These are phyloP conservation scores for Papilio dardanus DNA, from an alignment of 1,140 invertebrate species.

Conservation along the genomic window DNA sequence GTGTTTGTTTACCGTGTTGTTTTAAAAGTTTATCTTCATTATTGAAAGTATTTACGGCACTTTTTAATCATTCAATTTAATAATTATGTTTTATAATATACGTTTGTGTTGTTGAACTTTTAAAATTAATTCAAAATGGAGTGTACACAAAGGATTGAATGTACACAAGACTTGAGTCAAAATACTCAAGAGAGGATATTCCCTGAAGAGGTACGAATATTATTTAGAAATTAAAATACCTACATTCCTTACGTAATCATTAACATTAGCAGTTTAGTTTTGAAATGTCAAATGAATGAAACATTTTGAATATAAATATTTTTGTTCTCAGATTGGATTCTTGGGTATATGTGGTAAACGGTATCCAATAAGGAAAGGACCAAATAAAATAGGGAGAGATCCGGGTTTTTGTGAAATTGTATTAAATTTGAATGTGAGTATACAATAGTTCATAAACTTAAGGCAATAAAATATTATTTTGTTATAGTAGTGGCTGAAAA, in stretches of 20 bases:
- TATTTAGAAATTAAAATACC: constrained; percentile 40
- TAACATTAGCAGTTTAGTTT: too few relatives aligned
- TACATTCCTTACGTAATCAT: too few relatives aligned
- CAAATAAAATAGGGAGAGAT: constrained; percentile 75
- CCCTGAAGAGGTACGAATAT: constrained; percentile 60
- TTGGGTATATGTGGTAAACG: constrained; percentile 68
- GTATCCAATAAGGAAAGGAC: constrained; percentile 65
- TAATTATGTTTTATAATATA: neutral
- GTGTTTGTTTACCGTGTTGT: neutral
- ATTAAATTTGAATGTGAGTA: constrained; percentile 68
- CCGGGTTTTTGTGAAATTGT: constrained; percentile 67
- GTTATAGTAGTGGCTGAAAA: too few relatives aligned
- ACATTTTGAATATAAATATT: constrained; percentile 17
- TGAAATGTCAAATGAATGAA: too few relatives aligned
- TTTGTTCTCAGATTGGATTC: constrained; percentile 67
- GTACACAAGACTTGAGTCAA: constrained; percentile 60
- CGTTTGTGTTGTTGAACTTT: neutral
- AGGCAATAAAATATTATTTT: too few relatives aligned
- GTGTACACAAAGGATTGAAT: constrained; percentile 67
- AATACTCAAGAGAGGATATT: constrained; percentile 48
- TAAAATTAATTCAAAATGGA: constrained; percentile 52
- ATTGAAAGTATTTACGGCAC: neutral
- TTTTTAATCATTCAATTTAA: neutral
- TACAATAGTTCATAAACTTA: too few relatives aligned
- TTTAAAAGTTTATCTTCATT: neutral